Conservation (phyloP, 2,797 vertebrate genomes). For the Bucorvus abyssinicus region DNA sequence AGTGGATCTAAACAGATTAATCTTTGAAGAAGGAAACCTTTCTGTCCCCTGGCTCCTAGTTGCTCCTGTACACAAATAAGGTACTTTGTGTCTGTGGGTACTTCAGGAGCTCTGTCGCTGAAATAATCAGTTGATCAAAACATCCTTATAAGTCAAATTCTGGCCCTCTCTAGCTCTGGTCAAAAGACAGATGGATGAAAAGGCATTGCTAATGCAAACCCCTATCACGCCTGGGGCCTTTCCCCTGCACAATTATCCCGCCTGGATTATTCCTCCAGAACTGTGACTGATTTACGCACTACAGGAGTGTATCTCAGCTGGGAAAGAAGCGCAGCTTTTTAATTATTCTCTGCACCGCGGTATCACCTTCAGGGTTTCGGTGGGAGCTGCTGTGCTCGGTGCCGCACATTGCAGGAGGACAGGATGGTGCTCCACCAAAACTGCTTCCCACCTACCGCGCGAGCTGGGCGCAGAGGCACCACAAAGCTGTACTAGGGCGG, state of each 20-base stretch:
- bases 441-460: neutral
- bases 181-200: conserved; percentile 65
- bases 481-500: neutral
- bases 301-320: conserved; percentile 47
- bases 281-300: conserved; percentile 64
- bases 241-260: conserved; percentile 48
- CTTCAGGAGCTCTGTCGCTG: conserved; percentile 24
- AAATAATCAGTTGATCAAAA: conserved; percentile 62
- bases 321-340: conserved; percentile 22
- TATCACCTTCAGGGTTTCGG: neutral
- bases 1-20: conserved; percentile 11
- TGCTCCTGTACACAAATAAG: conserved; percentile 34
- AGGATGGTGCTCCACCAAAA: neutral
- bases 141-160: conserved; percentile 47
- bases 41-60: neutral
- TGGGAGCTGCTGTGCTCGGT: neutral
- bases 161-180: conserved; percentile 46
- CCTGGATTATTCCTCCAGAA: conserved; percentile 60
- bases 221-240: conserved; percentile 49
- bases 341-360: conserved; percentile 11
- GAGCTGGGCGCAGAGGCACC: neutral
- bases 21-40: conserved; percentile 27
- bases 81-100: conserved; percentile 13
- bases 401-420: neutral
- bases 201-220: conserved; percentile 57